Evolutionary conservation across 2,113 vertebrate genomes (phyloP).

Genomic region (Upupa epops): DNA sequence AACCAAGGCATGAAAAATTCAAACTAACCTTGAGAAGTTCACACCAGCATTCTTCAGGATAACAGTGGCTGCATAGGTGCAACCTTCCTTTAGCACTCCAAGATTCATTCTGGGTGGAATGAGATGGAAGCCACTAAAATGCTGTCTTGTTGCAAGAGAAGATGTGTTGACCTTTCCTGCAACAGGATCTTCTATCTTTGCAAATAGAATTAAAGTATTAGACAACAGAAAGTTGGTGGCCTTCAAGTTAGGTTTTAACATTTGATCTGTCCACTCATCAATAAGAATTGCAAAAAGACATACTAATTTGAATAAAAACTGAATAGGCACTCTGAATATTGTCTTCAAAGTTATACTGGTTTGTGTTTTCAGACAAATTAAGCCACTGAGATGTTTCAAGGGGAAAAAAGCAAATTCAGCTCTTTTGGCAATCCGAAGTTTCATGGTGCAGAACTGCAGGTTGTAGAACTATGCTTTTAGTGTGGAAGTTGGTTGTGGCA

Average conservation of each 20-base stretch:
- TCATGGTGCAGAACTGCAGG: not conserved
- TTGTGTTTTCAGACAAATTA: not conserved
- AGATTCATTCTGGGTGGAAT: conserved; percentile 77
- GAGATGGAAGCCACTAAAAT: conserved; percentile 76
- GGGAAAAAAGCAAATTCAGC: fast-evolving
- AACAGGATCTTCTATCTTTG: conserved; percentile 74
- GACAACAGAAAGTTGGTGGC: not conserved
- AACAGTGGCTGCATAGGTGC: conserved; percentile 71
- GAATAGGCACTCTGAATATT: not conserved
- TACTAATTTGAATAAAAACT: not conserved
- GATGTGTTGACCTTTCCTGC: conserved; percentile 77
- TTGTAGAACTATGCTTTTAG: not conserved
- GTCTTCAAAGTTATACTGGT: not conserved
- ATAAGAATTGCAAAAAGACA: not conserved
- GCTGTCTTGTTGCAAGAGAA: conserved; percentile 64
- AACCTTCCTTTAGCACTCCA: conserved; percentile 82
- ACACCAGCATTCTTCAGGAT: conserved; percentile 84
- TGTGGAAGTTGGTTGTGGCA: not conserved
- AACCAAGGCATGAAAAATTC: not conserved
- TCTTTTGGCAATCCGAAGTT: not conserved
- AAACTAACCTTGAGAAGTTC: conserved; percentile 84
- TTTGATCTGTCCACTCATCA: not conserved
- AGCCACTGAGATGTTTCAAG: not conserved
- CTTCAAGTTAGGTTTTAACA: not conserved
- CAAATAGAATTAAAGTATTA: conserved; percentile 21